These are phyloP conservation scores for Lepus oiostolus DNA, from an alignment of 2,797 vertebrate species.

Conservation along the genomic window DNA sequence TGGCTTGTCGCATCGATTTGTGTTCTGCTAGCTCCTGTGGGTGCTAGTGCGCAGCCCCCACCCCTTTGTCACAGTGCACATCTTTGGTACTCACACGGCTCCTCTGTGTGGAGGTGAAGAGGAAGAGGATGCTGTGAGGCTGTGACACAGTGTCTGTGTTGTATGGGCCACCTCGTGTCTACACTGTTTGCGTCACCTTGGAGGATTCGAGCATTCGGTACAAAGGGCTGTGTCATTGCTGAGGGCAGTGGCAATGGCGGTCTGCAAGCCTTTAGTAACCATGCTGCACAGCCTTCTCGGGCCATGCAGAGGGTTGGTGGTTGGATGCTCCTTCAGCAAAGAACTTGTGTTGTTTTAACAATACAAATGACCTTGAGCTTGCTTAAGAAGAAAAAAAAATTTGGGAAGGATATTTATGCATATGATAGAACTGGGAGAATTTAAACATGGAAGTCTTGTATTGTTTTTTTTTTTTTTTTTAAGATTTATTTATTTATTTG, in stretches of 20 bases:
- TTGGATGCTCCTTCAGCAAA: not conserved
- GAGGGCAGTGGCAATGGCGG: not conserved
- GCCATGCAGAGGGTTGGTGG: not conserved
- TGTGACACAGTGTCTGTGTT: slow-evolving; percentile 75
- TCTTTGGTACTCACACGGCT: not conserved
- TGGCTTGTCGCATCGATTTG: not conserved
- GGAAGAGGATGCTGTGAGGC: not conserved
- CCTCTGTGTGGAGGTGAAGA: slow-evolving; percentile 64
- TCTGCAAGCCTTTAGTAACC: too few relatives aligned
- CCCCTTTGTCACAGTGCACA: not conserved
- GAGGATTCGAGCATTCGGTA: not conserved
- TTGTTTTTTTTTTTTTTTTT: too few relatives aligned
- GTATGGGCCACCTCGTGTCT: slow-evolving; percentile 56
- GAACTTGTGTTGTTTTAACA: not conserved
- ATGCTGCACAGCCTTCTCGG: fast-evolving
- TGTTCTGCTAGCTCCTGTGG: not conserved
- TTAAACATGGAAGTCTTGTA: not conserved
- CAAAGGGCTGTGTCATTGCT: not conserved
- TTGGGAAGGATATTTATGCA: not conserved
- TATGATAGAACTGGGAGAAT: not conserved
- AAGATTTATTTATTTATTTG: too few relatives aligned
- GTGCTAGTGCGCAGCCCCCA: not conserved
- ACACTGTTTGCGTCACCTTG: slow-evolving; percentile 2
- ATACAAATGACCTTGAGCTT: not conserved
- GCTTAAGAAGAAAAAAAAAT: not conserved